Base-by-base conservation (phyloP, 2,888 invertebrate genomes). In the Heliconius aoede region DNA sequence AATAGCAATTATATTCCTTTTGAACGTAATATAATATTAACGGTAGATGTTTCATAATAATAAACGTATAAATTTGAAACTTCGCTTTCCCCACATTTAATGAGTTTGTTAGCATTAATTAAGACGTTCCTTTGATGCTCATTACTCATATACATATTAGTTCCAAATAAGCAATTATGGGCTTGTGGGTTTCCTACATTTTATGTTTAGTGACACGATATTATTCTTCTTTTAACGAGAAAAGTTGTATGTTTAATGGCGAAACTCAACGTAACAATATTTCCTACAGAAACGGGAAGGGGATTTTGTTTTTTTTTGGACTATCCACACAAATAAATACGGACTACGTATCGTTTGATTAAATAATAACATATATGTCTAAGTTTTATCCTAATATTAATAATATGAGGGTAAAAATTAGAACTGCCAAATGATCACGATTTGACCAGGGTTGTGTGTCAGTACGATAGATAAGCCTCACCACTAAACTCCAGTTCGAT, bases 51-150 rank as follows among this genome's bases (percentile, higher is more conserved):
- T 73, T 72, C 76, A 75, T 74, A 80, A 81, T 82, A 82, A 82
- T 83, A 82, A 82, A 82, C 80, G 83, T 81, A 82, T 81, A 83
- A 84, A 82, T 83, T 84, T 82, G 83, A 83, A 83, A 82, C 83
- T 83, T 81, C 79, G 79, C 79, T 82, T 83, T 78, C 79, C 77
- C 80, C 79, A 78, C 78, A 78, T 80, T 82, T 83, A 83, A 84
- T 83, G 83, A 84, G 83, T 84, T 84, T 84, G 84, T 84, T 83
- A 82, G 83, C 82, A 81, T 82, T 84, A 84, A 84, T 84, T 83
- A 84, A 84, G 82, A 81, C 83, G 81, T 80, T 81, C 80, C 82
- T 83, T 84, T 83, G 83, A 82, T 83, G 80, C 81, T 83, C 80
- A 82, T 83, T 82, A 80, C 81, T 82, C 79, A 80, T 82, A 71